Base-by-base conservation (phyloP, 30 jellyfish, hydroid and myxozoan species). In the Aurelia coerulea region DNA sequence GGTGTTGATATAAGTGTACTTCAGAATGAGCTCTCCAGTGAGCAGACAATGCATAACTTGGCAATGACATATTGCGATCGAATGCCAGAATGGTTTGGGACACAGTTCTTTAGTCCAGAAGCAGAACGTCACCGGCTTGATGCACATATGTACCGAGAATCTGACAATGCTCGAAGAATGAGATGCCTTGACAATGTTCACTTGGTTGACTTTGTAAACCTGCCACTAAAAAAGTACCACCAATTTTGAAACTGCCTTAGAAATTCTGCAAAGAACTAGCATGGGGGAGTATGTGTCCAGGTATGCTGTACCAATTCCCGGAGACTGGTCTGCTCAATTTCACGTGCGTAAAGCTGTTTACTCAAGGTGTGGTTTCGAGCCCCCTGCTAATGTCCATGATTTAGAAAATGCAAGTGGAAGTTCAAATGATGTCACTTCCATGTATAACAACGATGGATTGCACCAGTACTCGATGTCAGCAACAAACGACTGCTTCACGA, bases 71-170 rank as follows among this genome's bases (percentile, higher is more conserved):
- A 5, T 42, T 65, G 52, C 75, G 75, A 65, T 65, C 75, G 75
- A 18, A 65, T 65, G 75, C 75, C 75, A n/a, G 75, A 65, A 65
- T 65, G 75, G 75, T 65, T 65, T 65, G 75, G 49, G 37, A 65
- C 75, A n/a, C 49, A 65, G 34, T 65, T 65, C 75, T 65, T 65
- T 18, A 11, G 75, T n/a, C 75, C 75, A 65, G 75, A 65, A 42
- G 75, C 75, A 18, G 75, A 65, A 65, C 75, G 75, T 18, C 32
- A 65, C 14, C 32, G 75, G 13, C 75, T 65, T 65, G 17, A 65
- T 65, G 75, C 75, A 2, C 75, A 65, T 17, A 65, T 65, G 75
- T 4, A 65, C 37, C 29, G 29, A 35, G 75, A 65, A 42, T 65
- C 75, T 18, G 37, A 65, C 34, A 65, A 65, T 65, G 75, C 17